phyloP scores from a whole-genome alignment of 1,140 invertebrate species.

The Littorina saxatilis region DNA sequence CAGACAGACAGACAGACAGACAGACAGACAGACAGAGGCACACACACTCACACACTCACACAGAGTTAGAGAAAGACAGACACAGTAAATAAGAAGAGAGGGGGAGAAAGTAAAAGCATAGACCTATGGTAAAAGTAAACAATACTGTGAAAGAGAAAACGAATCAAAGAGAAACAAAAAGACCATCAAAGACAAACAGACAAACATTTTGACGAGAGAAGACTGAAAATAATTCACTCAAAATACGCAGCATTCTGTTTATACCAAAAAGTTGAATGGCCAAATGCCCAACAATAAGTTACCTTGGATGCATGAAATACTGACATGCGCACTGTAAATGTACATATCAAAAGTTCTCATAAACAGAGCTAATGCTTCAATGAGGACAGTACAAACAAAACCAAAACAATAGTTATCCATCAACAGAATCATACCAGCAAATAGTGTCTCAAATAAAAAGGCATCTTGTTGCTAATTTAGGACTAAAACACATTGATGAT shows the following conservation, averaged over 20 bases:
- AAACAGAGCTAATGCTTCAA: neutral
- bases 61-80: neutral
- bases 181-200: neutral
- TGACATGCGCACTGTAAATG: conserved; percentile 14
- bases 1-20: neutral
- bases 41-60: neutral
- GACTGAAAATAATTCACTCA: too few species aligned
- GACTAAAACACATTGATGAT: too few species aligned
- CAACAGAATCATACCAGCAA: too few species aligned
- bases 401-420: too few species aligned
- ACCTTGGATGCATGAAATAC: conserved; percentile 17
- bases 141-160: neutral
- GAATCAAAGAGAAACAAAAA: neutral
- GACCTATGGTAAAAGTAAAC: neutral
- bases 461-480: too few species aligned
- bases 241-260: neutral
- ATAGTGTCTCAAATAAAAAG: too few species aligned
- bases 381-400: too few species aligned
- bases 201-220: too few species aligned
- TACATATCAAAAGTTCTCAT: conserved; percentile 4
- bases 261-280: neutral
- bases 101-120: neutral
- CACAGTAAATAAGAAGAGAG: neutral
- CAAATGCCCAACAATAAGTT: conserved; percentile 21
- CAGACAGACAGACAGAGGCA: conserved; percentile 2